Evolutionary conservation across 2,113 vertebrate genomes (phyloP).

Genomic region (Numida meleagris): DNA sequence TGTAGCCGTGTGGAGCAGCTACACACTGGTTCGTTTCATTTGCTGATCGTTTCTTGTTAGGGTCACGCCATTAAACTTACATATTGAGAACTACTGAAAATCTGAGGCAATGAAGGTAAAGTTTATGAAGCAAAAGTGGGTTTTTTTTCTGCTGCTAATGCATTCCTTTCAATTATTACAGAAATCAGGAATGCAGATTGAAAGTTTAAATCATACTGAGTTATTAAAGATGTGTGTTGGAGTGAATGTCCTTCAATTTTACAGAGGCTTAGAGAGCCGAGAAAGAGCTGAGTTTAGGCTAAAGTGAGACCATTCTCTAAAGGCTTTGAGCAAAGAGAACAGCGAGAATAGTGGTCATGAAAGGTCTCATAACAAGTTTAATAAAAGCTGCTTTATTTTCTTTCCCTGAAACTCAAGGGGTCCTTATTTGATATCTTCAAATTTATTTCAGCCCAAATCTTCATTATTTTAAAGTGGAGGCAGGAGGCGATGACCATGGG

Average conservation of each 20-base stretch:
- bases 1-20: constrained; percentile 80
- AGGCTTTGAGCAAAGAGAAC: constrained; percentile 75
- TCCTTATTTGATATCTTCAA: constrained; percentile 80
- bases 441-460: constrained; percentile 83
- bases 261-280: constrained; percentile 75
- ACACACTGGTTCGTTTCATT: constrained; percentile 88
- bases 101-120: constrained; percentile 80
- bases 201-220: constrained; percentile 70
- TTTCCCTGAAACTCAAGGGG: constrained; percentile 74
- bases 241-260: constrained; percentile 68
- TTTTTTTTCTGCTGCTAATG: constrained; percentile 71
- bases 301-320: constrained; percentile 75
- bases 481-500: constrained; percentile 68
- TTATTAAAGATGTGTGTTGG: constrained; percentile 62
- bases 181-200: constrained; percentile 67
- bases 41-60: constrained; percentile 93
- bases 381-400: constrained; percentile 83
- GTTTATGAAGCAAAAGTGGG: constrained; percentile 72
- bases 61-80: constrained; percentile 93
- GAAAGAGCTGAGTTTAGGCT: constrained; percentile 73
- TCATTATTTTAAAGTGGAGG: constrained; percentile 79
- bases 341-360: constrained; percentile 72
- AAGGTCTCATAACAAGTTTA: constrained; percentile 83
- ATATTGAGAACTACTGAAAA: constrained; percentile 83
- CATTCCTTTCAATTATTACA: constrained; percentile 76